A percentile compares a stretch with the other conserved stretches of the same genome.
These are phyloP conservation scores for Cacatua alba DNA, from an alignment of 2,113 vertebrate genomes.

Conservation along the genomic window DNA sequence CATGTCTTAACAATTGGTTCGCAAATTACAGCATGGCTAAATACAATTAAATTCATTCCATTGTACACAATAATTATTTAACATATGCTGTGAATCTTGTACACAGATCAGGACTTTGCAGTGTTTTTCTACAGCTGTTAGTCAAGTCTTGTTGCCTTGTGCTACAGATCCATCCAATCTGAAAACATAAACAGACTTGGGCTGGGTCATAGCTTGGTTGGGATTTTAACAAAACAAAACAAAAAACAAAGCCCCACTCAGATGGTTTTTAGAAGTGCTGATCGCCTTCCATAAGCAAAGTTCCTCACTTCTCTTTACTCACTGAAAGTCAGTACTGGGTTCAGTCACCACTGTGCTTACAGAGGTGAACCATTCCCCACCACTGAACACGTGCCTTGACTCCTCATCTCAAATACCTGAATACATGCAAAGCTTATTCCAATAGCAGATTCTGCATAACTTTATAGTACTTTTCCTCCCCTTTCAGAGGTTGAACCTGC, in stretches of 20 bases:
- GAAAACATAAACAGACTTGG: slow-evolving; percentile 32
- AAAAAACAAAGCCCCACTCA: background rate
- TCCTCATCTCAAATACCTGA: background rate
- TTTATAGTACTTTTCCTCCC: background rate
- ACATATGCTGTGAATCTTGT: slow-evolving; percentile 65
- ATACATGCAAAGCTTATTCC: background rate
- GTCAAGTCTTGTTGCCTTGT: slow-evolving; percentile 12
- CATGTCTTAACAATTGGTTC: slow-evolving; percentile 69
- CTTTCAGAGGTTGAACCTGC: background rate
- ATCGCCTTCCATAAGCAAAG: background rate
- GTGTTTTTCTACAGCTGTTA: background rate
- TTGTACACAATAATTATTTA: slow-evolving; percentile 65
- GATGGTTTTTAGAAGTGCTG: background rate
- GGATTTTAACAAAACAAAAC: background rate
- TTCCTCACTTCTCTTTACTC: background rate
- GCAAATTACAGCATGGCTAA: slow-evolving; percentile 67
- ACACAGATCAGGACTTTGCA: slow-evolving; percentile 32
- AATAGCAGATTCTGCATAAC: background rate
- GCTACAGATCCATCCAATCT: slow-evolving; percentile 26
- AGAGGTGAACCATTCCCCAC: background rate
- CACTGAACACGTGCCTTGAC: background rate
- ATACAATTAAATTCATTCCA: slow-evolving; percentile 70
- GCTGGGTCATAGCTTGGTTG: slow-evolving; percentile 16
- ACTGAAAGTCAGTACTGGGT: background rate
- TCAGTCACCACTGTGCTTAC: background rate